These are phyloP conservation scores for Diarsia rubi DNA, from an alignment of 2,888 invertebrate genomes.

Conservation along the genomic window DNA sequence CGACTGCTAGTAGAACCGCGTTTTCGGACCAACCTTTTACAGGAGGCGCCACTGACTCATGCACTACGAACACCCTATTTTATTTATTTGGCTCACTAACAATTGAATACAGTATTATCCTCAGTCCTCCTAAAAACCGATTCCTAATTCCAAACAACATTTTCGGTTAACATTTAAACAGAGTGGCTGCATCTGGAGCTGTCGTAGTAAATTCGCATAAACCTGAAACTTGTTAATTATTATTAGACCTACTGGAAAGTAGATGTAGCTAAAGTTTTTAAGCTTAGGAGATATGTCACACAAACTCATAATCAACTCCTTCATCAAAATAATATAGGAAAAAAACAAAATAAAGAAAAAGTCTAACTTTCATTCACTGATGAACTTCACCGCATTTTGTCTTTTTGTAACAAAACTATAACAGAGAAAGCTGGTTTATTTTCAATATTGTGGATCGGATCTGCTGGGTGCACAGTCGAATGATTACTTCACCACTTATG, in stretches of 20 bases:
- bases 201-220: too few species aligned
- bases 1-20: too few species aligned
- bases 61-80: too few species aligned
- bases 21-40: too few species aligned
- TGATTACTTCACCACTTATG: not conserved
- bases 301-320: conserved; percentile 18
- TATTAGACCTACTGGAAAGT: too few species aligned
- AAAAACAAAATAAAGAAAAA: conserved; percentile 14
- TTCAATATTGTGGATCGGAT: conserved; percentile 38
- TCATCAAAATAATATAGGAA: conserved; percentile 6
- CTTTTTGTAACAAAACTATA: conserved; percentile 36
- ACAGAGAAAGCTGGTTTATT: conserved; percentile 59
- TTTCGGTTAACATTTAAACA: not conserved
- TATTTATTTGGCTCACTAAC: too few species aligned
- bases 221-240: too few species aligned
- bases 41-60: too few species aligned
- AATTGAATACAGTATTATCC: too few species aligned
- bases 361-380: conserved; percentile 57
- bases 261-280: too few species aligned
- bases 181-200: too few species aligned
- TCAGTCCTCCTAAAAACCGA: not conserved
- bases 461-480: not conserved
- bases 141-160: not conserved
- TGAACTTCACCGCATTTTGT: conserved; percentile 41
- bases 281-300: too few species aligned